A percentile compares a stretch with the other conserved stretches of the same genome.
These are phyloP conservation scores for Coronaproctus castanopsis DNA, from an alignment of 2,888 invertebrate genomes.

Conservation along the genomic window DNA sequence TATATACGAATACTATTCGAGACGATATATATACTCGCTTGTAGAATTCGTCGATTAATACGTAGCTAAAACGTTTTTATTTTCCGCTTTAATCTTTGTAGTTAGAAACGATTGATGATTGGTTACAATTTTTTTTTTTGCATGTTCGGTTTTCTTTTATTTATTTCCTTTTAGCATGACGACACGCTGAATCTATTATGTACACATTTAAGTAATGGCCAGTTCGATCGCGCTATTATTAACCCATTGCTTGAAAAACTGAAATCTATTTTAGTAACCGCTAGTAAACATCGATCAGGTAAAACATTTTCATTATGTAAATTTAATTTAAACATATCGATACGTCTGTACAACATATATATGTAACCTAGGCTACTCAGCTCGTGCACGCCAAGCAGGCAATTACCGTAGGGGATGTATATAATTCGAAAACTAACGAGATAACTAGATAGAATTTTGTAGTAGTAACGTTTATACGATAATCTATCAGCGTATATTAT, in stretches of 20 bases:
- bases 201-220: slow-evolving; percentile 13
- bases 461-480: no score
- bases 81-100: no score
- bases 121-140: no score
- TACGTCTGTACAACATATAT: background rate
- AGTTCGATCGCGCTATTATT: slow-evolving; percentile 10
- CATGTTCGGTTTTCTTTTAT: slow-evolving; percentile 13
- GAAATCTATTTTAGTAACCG: background rate
- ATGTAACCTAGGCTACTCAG: background rate
- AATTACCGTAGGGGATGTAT: no score
- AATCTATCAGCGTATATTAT: no score
- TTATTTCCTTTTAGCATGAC: slow-evolving; percentile 11
- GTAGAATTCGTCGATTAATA: slow-evolving; percentile 7
- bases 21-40: slow-evolving; percentile 3
- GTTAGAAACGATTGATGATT: no score
- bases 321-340: background rate
- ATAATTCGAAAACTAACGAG: no score
- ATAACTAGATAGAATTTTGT: no score
- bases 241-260: slow-evolving; percentile 12
- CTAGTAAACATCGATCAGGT: background rate
- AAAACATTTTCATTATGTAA: background rate
- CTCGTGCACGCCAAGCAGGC: background rate
- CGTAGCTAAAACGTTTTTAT: slow-evolving; percentile 10
- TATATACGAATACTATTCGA: background rate
- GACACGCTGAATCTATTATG: slow-evolving; percentile 14